Conservation (phyloP, 2,888 invertebrate species). For the Ormyrus nitidulus region DNA sequence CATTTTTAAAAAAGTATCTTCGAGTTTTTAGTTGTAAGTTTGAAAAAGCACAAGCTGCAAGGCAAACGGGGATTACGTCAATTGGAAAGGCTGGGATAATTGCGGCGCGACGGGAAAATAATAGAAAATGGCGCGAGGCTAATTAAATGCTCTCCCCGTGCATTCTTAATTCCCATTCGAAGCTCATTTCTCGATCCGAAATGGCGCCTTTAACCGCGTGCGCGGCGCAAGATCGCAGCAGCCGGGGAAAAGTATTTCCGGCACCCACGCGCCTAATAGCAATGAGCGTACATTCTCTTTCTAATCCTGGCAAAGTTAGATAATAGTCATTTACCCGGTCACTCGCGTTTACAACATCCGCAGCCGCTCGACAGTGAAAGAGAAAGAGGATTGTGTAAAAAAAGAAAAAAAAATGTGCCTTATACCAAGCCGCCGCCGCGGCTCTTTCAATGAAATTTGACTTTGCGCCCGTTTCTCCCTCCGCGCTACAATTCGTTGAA, state of each 20-base stretch:
- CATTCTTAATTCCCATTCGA: background rate
- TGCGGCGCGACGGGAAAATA: constrained; percentile 37
- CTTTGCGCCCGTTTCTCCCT: constrained; percentile 23
- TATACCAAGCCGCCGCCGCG: background rate
- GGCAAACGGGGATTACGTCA: background rate
- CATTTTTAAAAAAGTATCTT: too few species aligned
- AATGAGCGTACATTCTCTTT: constrained; percentile 53
- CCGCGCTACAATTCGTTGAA: background rate
- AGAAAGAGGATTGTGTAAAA: constrained; percentile 20
- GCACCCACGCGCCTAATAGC: constrained; percentile 49
- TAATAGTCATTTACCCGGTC: constrained; percentile 55
- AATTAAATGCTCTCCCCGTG: constrained; percentile 28
- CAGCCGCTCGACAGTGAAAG: background rate
- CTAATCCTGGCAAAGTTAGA: constrained; percentile 51
- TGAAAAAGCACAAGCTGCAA: too few species aligned
- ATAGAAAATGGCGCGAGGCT: constrained; percentile 37
- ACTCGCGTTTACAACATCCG: constrained; percentile 35
- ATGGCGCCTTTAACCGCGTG: background rate
- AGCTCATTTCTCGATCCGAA: constrained; percentile 6
- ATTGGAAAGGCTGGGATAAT: constrained; percentile 27
- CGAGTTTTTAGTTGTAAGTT: too few species aligned
- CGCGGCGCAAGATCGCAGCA: background rate
- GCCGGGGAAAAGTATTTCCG: constrained; percentile 54
- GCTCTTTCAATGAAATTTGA: constrained; percentile 43
- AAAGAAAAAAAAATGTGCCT: background rate